These are phyloP conservation scores for Gibbula magus DNA, from an alignment of 2,888 invertebrate species.

Conservation along the genomic window DNA sequence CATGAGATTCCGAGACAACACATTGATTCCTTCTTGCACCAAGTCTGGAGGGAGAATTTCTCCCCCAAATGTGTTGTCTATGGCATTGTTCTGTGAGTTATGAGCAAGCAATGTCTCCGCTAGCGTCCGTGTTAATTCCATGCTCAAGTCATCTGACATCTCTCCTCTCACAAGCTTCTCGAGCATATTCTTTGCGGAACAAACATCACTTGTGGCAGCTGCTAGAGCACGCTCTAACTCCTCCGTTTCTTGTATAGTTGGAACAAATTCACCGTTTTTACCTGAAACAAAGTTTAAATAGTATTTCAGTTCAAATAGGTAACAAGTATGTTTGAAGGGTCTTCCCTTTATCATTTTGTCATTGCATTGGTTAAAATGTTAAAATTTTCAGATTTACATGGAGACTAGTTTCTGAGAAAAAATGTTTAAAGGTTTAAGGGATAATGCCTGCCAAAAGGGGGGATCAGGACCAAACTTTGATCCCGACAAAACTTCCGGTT, in stretches of 20 bases:
- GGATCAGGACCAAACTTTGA: too few relatives aligned
- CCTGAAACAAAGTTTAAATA: conserved; percentile 69
- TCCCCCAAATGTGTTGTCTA: not conserved
- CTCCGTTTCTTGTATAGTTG: conserved; percentile 88
- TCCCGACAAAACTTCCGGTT: too few relatives aligned
- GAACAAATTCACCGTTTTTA: conserved; percentile 82
- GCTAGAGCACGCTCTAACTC: conserved; percentile 90
- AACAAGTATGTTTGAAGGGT: too few relatives aligned
- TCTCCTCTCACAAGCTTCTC: conserved; percentile 58
- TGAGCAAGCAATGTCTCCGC: conserved; percentile 41
- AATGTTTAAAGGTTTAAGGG: too few relatives aligned
- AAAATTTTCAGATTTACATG: too few relatives aligned
- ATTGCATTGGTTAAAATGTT: too few relatives aligned
- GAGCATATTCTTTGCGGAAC: conserved; percentile 63
- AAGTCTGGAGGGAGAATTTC: not conserved
- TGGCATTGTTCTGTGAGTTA: conserved; percentile 28
- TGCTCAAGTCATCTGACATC: conserved; percentile 38
- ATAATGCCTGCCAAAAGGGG: too few relatives aligned
- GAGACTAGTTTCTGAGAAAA: too few relatives aligned
- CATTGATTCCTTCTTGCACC: conserved; percentile 1
- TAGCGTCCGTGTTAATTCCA: conserved; percentile 42
- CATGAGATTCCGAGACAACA: conserved; percentile 17
- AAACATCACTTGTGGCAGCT: conserved; percentile 80
- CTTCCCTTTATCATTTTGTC: too few relatives aligned
- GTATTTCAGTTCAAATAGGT: too few relatives aligned